Evolutionary conservation across 1,140 invertebrate genomes (phyloP), one percentile per base, ranked within the genome.

Genomic region (Camponotus vicinus): DNA sequence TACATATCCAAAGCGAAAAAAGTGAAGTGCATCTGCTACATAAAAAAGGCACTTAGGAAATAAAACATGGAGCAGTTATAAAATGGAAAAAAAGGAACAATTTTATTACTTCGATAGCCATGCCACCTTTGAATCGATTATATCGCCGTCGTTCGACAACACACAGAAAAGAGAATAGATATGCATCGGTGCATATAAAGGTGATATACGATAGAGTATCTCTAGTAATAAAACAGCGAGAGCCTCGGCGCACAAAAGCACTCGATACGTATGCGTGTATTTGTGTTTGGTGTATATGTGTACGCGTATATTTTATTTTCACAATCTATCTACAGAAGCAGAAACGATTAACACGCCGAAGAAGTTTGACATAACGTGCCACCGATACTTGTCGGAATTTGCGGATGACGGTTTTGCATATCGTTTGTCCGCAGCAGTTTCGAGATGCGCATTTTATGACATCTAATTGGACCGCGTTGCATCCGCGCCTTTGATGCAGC

Each of bases 121-220:
- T 57, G 21, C 78, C 63, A 79, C 63, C 67, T 82, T 73, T 37
- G 52, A 73, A 73, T 73, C 67, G 67, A 82, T 82, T 82, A 82
- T 59, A 82, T 40, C 67, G 40, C 52, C 52, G 55, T 82, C 67
- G 52, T 73, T 82, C 67, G 79, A 73, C 42, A 67, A 80, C 78
- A 70, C 21, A 73, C 52, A 18, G 27, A 61, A 42, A 49, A 45
- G 52, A 71, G 40, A 82, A 82, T 73, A 73, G 67, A 82, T 82
- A 73, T 70, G 45, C 77, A 69, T 37, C 52, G 37, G 40, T 71
- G 66, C 49, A 59, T 80, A 80, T 82, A 82, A 82, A 82, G 32
- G 67, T 80, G 77, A 80, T 82, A 82, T 82, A 82, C 52, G 79
- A 82, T 82, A 71, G 67, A 82, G 55, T 59, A 27, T 15, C 66